Percentiles rank a stretch among this genome's conserved stretches.
Evolutionary conservation across 2,797 vertebrate species (phyloP).

Genomic region (Mormyrus proboscirostris): DNA sequence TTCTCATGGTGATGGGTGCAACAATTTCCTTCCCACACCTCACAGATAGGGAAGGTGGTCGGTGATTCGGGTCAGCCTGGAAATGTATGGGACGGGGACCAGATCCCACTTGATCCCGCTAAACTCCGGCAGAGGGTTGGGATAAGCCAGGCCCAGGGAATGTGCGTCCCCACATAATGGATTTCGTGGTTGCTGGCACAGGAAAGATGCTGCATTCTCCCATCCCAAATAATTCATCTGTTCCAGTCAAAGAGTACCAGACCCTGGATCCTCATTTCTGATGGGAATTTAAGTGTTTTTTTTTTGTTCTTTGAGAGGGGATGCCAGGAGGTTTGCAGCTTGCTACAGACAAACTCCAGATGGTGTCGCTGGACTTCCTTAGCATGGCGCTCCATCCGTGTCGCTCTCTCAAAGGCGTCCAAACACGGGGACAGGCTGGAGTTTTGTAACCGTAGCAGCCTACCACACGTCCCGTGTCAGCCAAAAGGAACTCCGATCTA

Average conservation of each 20-base stretch:
- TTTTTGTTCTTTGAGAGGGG: not conserved
- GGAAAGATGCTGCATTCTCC: slow-evolving; percentile 8
- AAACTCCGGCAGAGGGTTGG: not conserved
- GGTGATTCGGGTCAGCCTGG: not conserved
- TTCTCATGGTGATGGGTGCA: not conserved
- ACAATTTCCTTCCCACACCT: not conserved
- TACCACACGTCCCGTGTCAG: not conserved
- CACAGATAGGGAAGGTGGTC: not conserved
- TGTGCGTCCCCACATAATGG: slow-evolving; percentile 3
- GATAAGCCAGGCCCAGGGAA: not conserved
- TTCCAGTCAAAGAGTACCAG: slow-evolving; percentile 11
- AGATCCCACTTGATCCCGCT: not conserved
- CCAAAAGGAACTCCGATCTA: not conserved
- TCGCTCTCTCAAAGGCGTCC: not conserved
- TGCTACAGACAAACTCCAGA: slow-evolving; percentile 19
- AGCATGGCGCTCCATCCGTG: not conserved
- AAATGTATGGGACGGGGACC: not conserved
- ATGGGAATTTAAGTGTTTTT: slow-evolving; percentile 18
- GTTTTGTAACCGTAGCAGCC: not conserved
- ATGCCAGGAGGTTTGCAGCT: slow-evolving; percentile 16
- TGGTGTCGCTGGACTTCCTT: slow-evolving; percentile 10
- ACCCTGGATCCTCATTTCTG: slow-evolving; percentile 5
- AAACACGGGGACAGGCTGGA: not conserved
- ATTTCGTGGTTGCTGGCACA: slow-evolving; percentile 13
- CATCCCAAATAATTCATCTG: slow-evolving; percentile 8